Evolutionary conservation across 2,113 vertebrate species (phyloP).

Genomic region (Progne subis): DNA sequence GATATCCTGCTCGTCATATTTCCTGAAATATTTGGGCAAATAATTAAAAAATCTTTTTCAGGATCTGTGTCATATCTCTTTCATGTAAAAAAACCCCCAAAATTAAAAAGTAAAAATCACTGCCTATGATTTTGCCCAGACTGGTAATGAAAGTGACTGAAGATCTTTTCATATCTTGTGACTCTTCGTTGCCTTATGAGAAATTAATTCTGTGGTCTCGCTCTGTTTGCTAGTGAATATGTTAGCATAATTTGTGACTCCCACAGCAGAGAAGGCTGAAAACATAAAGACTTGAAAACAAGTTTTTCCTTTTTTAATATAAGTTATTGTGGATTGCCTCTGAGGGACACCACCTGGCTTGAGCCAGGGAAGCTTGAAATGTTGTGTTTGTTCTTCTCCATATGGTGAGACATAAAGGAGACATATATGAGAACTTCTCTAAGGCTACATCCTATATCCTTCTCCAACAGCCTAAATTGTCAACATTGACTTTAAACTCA

Average conservation of each 20-base stretch:
- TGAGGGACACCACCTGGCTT: not conserved
- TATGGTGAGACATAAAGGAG: not conserved
- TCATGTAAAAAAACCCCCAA: not conserved
- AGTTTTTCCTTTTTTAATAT: not conserved
- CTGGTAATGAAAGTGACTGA: not conserved
- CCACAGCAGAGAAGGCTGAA: not conserved
- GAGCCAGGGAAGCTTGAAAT: not conserved
- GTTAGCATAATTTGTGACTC: slow-evolving; percentile 8
- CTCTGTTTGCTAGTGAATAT: not conserved
- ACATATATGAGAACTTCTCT: not conserved
- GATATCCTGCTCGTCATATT: not conserved
- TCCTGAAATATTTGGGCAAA: not conserved
- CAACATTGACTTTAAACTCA: not conserved
- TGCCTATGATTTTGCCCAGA: not conserved
- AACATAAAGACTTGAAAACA: not conserved
- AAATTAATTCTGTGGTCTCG: not conserved
- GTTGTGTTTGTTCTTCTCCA: not conserved
- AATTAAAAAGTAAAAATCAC: not conserved
- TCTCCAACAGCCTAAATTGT: not conserved
- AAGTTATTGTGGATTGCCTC: not conserved
- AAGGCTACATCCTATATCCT: not conserved
- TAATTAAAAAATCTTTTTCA: not conserved
- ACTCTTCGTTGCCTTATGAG: not conserved
- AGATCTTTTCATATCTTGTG: not conserved
- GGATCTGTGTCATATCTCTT: not conserved